Evolutionary conservation across 2,888 invertebrate genomes (phyloP), one percentile per base, ranked within the genome.

Genomic region (Petrophora chlorosata): DNA sequence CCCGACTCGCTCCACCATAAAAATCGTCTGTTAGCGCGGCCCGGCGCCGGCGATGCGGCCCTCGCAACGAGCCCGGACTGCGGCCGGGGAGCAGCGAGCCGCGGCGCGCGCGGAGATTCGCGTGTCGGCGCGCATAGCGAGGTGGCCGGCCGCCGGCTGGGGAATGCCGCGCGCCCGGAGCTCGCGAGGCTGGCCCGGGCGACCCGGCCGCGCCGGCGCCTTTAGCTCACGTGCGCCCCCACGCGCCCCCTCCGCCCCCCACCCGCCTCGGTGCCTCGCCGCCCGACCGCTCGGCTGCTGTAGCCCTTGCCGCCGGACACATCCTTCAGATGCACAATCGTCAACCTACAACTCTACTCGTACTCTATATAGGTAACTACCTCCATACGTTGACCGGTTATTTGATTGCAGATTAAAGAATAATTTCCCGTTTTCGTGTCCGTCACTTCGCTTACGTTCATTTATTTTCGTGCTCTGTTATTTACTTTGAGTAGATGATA

Each of bases 131-230:
- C 82, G 74, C 82, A 83, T 85, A 67, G 83, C 82, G 79, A 63
- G 63, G 74, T 77, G 73, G 32, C 74, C 77, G 80, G 77, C 79
- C 65, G 82, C 79, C 82, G 79, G 81, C 83, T 70, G 77, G 79
- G 78, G 74, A 84, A 82, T 82, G 86, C 85, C 85, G 85, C 79
- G 82, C 76, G 75, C 76, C 61, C 53, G 59, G 65, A 68, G 79
- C 79, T 77, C 76, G 73, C 78, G 73, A 70, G 73, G 66, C 65
- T 67, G 63, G 70, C 81, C 79, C 79, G 81, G 83, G 79, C 83
- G 82, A 72, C 84, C 85, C 79, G 84, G 79, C 79, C 86, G 86
- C 85, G 89, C 85, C 86, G 86, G 80, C 80, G 79, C 81, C 65
- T 73, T 70, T 73, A 81, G 79, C 82, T 78, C 76, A 73, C 85